phyloP scores from a whole-genome alignment of 2,888 invertebrate species.

The Vesta saturnalis region DNA sequence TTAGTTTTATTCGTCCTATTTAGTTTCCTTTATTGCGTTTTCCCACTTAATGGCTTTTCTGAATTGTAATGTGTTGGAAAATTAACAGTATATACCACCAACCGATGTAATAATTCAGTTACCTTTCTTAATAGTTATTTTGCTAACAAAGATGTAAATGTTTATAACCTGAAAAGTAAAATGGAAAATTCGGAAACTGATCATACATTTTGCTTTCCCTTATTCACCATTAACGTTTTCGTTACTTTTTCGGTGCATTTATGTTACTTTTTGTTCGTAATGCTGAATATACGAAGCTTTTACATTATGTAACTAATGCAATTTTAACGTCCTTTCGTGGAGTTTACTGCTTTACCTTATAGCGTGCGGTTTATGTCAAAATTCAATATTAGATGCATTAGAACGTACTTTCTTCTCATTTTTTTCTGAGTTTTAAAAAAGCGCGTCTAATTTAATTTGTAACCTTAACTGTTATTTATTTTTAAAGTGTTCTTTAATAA shows the following conservation, averaged over 20 bases:
- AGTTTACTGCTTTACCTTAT: constrained; percentile 12
- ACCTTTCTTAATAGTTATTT: constrained; percentile 1
- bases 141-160: too few species aligned
- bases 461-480: too few species aligned
- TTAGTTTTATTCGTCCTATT: too few species aligned
- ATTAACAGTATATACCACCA: not conserved
- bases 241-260: too few species aligned
- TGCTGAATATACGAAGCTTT: constrained; percentile 16
- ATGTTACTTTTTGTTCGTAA: constrained; percentile 21
- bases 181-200: too few species aligned
- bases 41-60: not conserved
- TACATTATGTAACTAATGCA: constrained; percentile 28
- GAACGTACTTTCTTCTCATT: too few species aligned
- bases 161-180: too few species aligned
- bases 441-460: too few species aligned
- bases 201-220: not conserved
- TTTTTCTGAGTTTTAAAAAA: too few species aligned
- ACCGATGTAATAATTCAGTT: not conserved
- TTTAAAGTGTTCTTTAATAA: too few species aligned
- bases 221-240: constrained; percentile 7
- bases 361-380: not conserved
- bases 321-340: constrained; percentile 24
- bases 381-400: not conserved
- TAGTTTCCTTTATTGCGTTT: not conserved
- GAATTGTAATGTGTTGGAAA: constrained; percentile 4